A percentile compares a stretch with the other conserved stretches of the same genome.
Evolutionary conservation across 2,888 invertebrate genomes (phyloP).

Genomic region (Steinernema scapterisci): DNA sequence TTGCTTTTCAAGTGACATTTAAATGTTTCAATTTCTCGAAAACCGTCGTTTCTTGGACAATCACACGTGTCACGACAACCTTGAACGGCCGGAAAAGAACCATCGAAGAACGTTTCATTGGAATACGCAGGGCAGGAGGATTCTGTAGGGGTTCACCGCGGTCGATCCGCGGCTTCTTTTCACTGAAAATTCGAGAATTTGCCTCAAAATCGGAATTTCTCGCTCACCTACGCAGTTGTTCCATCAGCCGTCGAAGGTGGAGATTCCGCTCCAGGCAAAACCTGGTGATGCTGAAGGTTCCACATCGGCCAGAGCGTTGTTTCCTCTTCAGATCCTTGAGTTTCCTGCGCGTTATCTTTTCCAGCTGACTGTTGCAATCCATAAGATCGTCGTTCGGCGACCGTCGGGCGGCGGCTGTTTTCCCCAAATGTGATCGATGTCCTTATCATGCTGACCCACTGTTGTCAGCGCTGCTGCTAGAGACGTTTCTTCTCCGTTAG

Average conservation of each 20-base stretch:
- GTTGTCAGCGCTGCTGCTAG: background rate
- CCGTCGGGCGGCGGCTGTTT: too few relatives aligned
- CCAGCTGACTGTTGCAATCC: conserved; percentile 13
- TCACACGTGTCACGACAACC: background rate
- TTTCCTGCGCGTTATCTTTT: background rate
- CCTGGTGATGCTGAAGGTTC: background rate
- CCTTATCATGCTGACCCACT: conserved; percentile 24
- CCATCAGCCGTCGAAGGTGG: conserved; percentile 4
- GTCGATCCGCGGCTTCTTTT: background rate
- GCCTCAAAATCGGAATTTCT: background rate
- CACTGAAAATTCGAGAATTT: background rate
- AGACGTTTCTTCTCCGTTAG: background rate
- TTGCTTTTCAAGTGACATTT: background rate
- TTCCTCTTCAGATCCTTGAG: conserved; percentile 17
- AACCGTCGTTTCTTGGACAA: background rate
- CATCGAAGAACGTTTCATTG: conserved; percentile 17
- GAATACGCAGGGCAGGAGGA: conserved; percentile 24
- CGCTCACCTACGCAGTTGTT: conserved; percentile 20
- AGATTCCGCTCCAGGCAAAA: background rate
- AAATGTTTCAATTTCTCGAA: background rate
- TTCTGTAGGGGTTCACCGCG: background rate
- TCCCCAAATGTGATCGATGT: conserved; percentile 8
- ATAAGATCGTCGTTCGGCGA: background rate
- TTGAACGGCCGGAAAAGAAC: background rate
- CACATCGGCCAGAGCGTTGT: background rate